These are phyloP conservation scores for Theristicus caerulescens DNA, from an alignment of 2,113 vertebrate genomes.

Conservation along the genomic window DNA sequence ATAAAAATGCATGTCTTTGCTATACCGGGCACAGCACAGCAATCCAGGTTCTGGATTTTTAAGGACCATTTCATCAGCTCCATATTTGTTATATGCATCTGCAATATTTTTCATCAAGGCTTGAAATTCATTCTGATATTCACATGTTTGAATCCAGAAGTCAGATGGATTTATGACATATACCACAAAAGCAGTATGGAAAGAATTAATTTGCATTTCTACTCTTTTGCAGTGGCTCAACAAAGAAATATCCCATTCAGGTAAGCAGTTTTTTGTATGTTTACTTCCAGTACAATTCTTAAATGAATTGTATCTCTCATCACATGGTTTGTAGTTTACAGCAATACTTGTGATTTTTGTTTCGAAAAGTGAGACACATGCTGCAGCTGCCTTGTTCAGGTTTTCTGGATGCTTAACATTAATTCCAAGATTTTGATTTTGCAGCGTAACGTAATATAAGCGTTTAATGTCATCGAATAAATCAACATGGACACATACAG, in stretches of 20 bases:
- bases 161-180: slow-evolving; percentile 81
- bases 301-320: neutral
- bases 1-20: slow-evolving; percentile 84
- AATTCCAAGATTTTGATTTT: slow-evolving; percentile 2
- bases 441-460: slow-evolving; percentile 79
- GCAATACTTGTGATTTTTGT: neutral
- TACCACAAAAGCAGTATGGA: slow-evolving; percentile 79
- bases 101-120: slow-evolving; percentile 79
- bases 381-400: neutral
- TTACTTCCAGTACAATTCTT: neutral
- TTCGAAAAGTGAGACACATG: neutral
- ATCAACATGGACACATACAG: slow-evolving; percentile 72
- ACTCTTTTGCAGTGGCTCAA: slow-evolving; percentile 52
- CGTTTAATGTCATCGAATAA: slow-evolving; percentile 63
- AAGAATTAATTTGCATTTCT: slow-evolving; percentile 68
- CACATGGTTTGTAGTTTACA: neutral
- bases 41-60: slow-evolving; percentile 79
- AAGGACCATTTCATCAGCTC: slow-evolving; percentile 79
- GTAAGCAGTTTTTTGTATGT: neutral
- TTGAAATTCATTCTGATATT: slow-evolving; percentile 79
- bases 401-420: neutral
- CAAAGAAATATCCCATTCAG: neutral
- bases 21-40: slow-evolving; percentile 87
- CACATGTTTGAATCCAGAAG: slow-evolving; percentile 85
- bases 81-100: slow-evolving; percentile 68